Conservation (phyloP, 2,113 vertebrate species). For the Melanostigma gelatinosum region DNA sequence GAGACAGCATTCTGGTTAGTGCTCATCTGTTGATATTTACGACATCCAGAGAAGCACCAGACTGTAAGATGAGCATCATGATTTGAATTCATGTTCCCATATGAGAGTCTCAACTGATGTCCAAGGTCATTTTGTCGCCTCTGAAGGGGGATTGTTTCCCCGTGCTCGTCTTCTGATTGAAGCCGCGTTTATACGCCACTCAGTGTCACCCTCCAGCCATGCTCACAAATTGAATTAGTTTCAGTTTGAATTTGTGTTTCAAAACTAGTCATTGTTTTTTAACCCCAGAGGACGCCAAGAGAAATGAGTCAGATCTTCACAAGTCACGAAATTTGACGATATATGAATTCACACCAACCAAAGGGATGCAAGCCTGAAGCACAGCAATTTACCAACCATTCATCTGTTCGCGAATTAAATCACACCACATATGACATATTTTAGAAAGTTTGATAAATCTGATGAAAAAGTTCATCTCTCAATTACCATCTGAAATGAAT, state of each 20-base stretch:
- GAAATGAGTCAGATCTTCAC: conserved; percentile 77
- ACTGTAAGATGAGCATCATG: not conserved
- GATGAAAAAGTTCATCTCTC: conserved; percentile 81
- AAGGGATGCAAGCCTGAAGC: conserved; percentile 77
- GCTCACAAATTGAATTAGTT: conserved; percentile 80
- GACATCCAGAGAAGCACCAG: not conserved
- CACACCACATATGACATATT: conserved; percentile 76
- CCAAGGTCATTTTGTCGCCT: conserved; percentile 58
- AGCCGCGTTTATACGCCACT: conserved; percentile 56
- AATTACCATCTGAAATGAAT: conserved; percentile 83
- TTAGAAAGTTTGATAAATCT: conserved; percentile 81
- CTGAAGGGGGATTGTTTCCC: conserved; percentile 45
- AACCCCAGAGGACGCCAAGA: conserved; percentile 76
- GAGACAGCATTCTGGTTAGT: not conserved
- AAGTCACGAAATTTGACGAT: conserved; percentile 71
- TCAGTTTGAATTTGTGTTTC: conserved; percentile 79
- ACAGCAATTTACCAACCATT: conserved; percentile 77
- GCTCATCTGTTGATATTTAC: conserved; percentile 30
- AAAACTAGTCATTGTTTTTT: conserved; percentile 83
- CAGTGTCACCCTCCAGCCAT: conserved; percentile 72
- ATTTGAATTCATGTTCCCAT: conserved; percentile 22
- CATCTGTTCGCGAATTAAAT: conserved; percentile 82
- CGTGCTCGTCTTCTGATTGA: conserved; percentile 56
- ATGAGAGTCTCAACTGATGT: conserved; percentile 39
- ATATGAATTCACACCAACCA: conserved; percentile 68